phyloP scores from a whole-genome alignment of 1,140 invertebrate genomes.

The Oscheius sp. region DNA sequence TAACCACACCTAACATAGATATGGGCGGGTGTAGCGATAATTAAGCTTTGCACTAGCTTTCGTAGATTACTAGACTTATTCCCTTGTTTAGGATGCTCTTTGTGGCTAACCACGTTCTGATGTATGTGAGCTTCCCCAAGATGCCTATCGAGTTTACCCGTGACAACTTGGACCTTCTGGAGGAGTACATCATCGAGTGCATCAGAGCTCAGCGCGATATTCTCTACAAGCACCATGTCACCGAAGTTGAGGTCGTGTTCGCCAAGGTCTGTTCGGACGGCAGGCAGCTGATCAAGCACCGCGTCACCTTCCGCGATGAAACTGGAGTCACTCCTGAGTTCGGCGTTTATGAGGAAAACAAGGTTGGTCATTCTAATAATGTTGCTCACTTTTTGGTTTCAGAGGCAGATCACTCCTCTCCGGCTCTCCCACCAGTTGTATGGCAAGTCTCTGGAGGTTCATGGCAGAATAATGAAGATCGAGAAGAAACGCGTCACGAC shows the following conservation, averaged over 20 bases:
- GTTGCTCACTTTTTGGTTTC: background rate
- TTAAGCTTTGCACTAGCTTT: background rate
- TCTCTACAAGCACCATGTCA: slow-evolving; percentile 53
- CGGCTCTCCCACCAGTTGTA: background rate
- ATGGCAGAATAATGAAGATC: background rate
- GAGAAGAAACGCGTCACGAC: slow-evolving; percentile 10
- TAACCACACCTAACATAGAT: background rate
- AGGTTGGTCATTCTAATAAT: background rate
- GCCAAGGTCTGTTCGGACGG: slow-evolving; percentile 9
- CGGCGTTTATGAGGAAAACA: slow-evolving; percentile 37
- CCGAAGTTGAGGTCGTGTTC: slow-evolving; percentile 53
- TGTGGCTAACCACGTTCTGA: slow-evolving; percentile 48
- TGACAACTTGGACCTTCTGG: slow-evolving; percentile 1
- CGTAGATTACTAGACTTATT: background rate
- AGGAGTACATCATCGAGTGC: slow-evolving; percentile 41
- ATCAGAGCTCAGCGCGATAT: slow-evolving; percentile 46
- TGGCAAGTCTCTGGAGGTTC: background rate
- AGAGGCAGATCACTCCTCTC: background rate
- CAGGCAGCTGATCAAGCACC: slow-evolving; percentile 28
- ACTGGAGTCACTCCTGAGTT: slow-evolving; percentile 60
- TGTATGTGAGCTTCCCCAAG: slow-evolving; percentile 48
- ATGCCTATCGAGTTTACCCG: slow-evolving; percentile 40
- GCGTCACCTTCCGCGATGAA: slow-evolving; percentile 57
- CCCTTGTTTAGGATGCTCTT: slow-evolving; percentile 4
- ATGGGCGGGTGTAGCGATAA: background rate